A percentile compares a stretch with the other conserved stretches of the same genome.
These are phyloP conservation scores for Aurelia sp. DNA, from an alignment of 30 jellyfish, hydroid and myxozoan species.

Conservation along the genomic window DNA sequence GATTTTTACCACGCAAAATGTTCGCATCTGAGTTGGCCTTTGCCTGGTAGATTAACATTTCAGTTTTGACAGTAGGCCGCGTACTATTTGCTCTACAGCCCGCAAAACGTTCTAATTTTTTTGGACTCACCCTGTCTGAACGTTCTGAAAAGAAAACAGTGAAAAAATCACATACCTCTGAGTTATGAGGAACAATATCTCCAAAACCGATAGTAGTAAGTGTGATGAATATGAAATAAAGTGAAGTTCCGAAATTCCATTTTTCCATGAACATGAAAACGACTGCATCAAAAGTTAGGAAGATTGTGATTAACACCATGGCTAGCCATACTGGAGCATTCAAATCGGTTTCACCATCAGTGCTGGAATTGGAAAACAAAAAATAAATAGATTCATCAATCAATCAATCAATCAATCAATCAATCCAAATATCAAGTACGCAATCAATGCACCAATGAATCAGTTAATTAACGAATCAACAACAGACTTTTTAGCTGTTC, in stretches of 20 bases:
- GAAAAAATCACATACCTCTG: constrained; percentile 62
- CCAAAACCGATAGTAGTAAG: constrained; percentile 97
- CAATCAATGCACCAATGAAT: too few relatives aligned
- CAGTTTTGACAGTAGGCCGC: too few relatives aligned
- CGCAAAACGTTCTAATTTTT: too few relatives aligned
- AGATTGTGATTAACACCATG: constrained; percentile 48
- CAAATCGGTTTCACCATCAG: constrained; percentile 84
- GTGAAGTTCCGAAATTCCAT: constrained; percentile 85
- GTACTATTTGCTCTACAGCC: too few relatives aligned
- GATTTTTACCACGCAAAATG: too few relatives aligned
- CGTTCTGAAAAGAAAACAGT: background rate
- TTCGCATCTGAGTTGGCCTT: too few relatives aligned
- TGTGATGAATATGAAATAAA: constrained; percentile 87
- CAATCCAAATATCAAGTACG: too few relatives aligned
- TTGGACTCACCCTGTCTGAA: background rate
- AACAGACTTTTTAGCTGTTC: too few relatives aligned
- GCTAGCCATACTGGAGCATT: constrained; percentile 98
- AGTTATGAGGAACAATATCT: constrained; percentile 89
- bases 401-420: too few relatives aligned
- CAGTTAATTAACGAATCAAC: too few relatives aligned
- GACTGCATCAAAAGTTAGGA: constrained; percentile 84
- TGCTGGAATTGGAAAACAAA: constrained; percentile 27
- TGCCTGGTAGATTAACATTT: too few relatives aligned
- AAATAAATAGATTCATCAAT: too few relatives aligned
- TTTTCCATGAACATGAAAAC: constrained; percentile 86